Conservation (phyloP, 2,113 vertebrate species). For the Megaceryle maxima region DNA sequence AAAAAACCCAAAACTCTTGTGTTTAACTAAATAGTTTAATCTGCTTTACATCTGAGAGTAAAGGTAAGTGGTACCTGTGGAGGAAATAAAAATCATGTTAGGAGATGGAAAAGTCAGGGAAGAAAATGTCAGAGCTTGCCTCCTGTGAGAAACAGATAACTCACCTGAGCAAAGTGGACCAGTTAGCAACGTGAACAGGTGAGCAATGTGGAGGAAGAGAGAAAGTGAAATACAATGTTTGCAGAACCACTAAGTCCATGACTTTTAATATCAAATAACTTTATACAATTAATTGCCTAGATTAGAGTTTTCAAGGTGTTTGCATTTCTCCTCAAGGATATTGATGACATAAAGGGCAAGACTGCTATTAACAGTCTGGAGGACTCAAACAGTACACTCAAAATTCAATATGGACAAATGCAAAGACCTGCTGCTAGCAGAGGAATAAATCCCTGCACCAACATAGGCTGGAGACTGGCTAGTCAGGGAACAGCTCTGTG, state of each 20-base stretch:
- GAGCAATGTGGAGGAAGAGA: neutral
- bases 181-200: neutral
- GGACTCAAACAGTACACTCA: neutral
- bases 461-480: neutral
- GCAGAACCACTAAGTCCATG: neutral
- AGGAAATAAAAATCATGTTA: neutral
- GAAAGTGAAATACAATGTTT: neutral
- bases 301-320: neutral
- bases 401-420: neutral
- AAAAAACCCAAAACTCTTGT: neutral
- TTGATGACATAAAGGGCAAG: neutral
- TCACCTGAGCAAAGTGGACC: neutral
- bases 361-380: neutral
- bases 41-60: neutral
- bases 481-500: neutral
- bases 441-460: neutral
- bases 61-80: neutral
- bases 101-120: neutral
- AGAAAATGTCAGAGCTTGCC: neutral
- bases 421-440: neutral
- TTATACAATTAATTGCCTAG: neutral
- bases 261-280: neutral
- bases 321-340: neutral
- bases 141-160: neutral
- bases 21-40: neutral